Conservation (phyloP, 2,113 vertebrate genomes). For the Oncorhynchus keta region DNA sequence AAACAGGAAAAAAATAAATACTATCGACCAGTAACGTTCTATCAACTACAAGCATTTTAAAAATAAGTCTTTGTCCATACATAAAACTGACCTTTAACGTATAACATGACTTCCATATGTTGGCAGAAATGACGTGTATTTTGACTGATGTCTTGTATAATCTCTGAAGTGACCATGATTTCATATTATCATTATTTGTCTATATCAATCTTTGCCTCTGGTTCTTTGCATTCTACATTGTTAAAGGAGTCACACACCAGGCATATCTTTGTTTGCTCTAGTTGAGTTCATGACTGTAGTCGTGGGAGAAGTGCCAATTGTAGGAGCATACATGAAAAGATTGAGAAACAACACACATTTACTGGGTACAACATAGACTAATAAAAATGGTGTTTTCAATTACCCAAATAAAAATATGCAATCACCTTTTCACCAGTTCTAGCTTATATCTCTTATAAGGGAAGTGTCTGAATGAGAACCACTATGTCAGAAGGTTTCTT, state of each 20-base stretch:
- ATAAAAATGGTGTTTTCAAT: not conserved
- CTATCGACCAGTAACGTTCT: slow-evolving; percentile 72
- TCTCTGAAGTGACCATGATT: slow-evolving; percentile 17
- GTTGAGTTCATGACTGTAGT: not conserved
- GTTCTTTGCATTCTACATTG: not conserved
- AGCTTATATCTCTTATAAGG: not conserved
- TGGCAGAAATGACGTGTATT: slow-evolving; percentile 14
- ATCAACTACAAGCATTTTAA: slow-evolving; percentile 58
- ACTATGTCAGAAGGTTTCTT: not conserved
- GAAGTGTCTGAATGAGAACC: not conserved
- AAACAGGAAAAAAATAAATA: slow-evolving; percentile 75
- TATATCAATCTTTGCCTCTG: slow-evolving; percentile 14
- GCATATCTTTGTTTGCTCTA: not conserved
- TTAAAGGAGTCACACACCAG: not conserved
- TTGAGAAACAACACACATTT: slow-evolving; percentile 8
- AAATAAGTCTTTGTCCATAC: slow-evolving; percentile 51
- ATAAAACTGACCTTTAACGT: slow-evolving; percentile 35
- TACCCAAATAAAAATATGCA: not conserved
- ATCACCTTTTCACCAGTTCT: not conserved
- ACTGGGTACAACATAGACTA: slow-evolving; percentile 1
- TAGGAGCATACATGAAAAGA: not conserved
- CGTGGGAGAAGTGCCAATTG: not conserved
- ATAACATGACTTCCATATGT: slow-evolving; percentile 14
- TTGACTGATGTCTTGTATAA: slow-evolving; percentile 7
- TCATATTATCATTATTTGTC: not conserved